Percentiles rank a stretch among this genome's conserved stretches.
Evolutionary conservation across 2,888 invertebrate species (phyloP).

Genomic region (Octodonta nipae): DNA sequence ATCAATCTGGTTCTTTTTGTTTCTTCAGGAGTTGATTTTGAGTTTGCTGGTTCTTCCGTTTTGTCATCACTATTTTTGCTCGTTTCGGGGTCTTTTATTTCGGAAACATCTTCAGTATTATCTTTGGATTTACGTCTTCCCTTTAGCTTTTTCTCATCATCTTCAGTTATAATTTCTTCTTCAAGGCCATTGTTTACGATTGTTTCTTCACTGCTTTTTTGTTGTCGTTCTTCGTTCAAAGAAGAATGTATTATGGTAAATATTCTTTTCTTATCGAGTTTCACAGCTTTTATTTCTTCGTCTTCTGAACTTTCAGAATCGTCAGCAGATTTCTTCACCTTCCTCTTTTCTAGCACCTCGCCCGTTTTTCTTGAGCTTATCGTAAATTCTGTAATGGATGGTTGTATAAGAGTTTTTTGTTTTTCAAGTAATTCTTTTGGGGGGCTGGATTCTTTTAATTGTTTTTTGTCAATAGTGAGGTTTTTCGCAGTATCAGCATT

Average conservation of each 20-base stretch:
- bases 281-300: constrained; percentile 3
- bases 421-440: not conserved
- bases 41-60: not conserved
- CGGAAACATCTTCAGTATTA: not conserved
- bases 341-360: constrained; percentile 4
- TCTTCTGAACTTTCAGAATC: constrained; percentile 1
- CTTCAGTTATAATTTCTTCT: not conserved
- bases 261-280: constrained; percentile 16
- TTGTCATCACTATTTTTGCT: not conserved
- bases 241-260: constrained; percentile 25
- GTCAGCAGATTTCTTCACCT: not conserved
- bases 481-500: too few species aligned
- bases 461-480: too few species aligned
- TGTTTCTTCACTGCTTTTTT: not conserved
- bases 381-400: constrained; percentile 6
- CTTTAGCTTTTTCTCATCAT: too few species aligned
- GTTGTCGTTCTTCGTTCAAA: constrained; percentile 8
- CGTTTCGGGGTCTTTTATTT: not conserved
- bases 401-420: constrained; percentile 5
- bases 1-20: not conserved
- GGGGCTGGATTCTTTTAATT: not conserved
- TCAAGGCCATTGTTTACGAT: too few species aligned
- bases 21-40: not conserved
- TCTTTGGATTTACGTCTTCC: not conserved
- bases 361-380: not conserved